A percentile compares a stretch with the other conserved stretches of the same genome.
These are phyloP conservation scores for Chaetops frenatus DNA, from an alignment of 2,113 vertebrate genomes.

Conservation along the genomic window DNA sequence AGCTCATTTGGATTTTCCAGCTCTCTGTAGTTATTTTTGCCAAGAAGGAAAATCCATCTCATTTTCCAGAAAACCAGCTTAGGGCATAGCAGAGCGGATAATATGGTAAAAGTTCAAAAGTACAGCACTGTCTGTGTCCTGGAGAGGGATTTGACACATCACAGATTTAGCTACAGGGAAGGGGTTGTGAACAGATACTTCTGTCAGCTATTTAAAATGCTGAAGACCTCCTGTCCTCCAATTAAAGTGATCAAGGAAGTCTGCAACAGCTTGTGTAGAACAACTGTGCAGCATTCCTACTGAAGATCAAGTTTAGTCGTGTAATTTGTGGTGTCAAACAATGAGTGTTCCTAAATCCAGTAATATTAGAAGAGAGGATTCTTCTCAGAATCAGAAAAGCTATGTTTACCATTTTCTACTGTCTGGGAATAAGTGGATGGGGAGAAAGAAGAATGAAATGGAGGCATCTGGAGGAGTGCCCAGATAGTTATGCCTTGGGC, in stretches of 20 bases:
- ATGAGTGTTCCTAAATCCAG: not conserved
- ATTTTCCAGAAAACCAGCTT: constrained; percentile 43
- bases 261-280: not conserved
- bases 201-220: constrained; percentile 57
- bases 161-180: constrained; percentile 44
- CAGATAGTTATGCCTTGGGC: not conserved
- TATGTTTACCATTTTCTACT: not conserved
- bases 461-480: not conserved
- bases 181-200: constrained; percentile 27
- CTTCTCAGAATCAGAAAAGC: not conserved
- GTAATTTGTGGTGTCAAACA: not conserved
- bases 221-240: constrained; percentile 56
- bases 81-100: not conserved
- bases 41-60: constrained; percentile 26
- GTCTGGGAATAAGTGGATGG: not conserved
- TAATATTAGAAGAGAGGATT: not conserved
- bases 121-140: not conserved
- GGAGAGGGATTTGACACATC: not conserved
- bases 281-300: not conserved
- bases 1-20: constrained; percentile 15
- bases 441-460: not conserved
- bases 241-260: constrained; percentile 57
- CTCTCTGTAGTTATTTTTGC: not conserved
- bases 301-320: not conserved
- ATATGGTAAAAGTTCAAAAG: constrained; percentile 11